Evolutionary conservation across 2,888 invertebrate species (phyloP).

Genomic region (Drosophila limbata): DNA sequence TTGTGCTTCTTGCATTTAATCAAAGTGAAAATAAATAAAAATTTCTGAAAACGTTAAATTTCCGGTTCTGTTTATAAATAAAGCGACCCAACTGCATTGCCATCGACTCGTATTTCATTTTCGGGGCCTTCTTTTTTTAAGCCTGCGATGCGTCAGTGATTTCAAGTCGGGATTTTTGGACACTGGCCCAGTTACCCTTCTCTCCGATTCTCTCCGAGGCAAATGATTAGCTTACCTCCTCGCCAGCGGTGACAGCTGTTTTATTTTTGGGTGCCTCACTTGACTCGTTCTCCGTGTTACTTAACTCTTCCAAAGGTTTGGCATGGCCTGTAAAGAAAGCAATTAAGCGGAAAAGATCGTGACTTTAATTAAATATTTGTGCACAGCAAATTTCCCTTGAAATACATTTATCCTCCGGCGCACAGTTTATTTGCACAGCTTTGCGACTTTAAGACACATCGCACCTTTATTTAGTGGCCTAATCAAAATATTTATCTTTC

Average conservation of each 20-base stretch:
- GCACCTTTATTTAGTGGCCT: slow-evolving; percentile 40
- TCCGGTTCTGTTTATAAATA: slow-evolving; percentile 73
- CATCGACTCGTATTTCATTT: slow-evolving; percentile 60
- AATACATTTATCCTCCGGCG: neutral
- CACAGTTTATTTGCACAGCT: slow-evolving; percentile 28
- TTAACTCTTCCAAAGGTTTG: slow-evolving; percentile 59
- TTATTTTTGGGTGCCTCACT: slow-evolving; percentile 58
- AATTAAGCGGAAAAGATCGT: slow-evolving; percentile 59
- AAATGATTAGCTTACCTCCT: slow-evolving; percentile 60
- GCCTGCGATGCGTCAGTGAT: slow-evolving; percentile 48
- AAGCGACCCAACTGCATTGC: slow-evolving; percentile 46
- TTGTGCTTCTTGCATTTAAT: slow-evolving; percentile 71
- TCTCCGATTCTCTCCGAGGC: slow-evolving; percentile 4
- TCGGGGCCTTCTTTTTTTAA: slow-evolving; percentile 18
- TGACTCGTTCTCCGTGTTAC: slow-evolving; percentile 52
- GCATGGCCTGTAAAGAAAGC: slow-evolving; percentile 57
- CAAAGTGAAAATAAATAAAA: slow-evolving; percentile 75
- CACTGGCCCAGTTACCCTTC: slow-evolving; percentile 54
- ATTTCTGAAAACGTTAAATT: slow-evolving; percentile 62
- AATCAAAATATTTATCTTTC: slow-evolving; percentile 31
- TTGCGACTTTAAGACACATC: slow-evolving; percentile 25
- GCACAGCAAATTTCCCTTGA: slow-evolving; percentile 12
- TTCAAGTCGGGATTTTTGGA: slow-evolving; percentile 42
- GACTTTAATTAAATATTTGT: slow-evolving; percentile 24
- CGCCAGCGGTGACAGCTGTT: slow-evolving; percentile 66